Conservation (phyloP, 2,888 invertebrate genomes). For the Exocentrus adspersus region DNA sequence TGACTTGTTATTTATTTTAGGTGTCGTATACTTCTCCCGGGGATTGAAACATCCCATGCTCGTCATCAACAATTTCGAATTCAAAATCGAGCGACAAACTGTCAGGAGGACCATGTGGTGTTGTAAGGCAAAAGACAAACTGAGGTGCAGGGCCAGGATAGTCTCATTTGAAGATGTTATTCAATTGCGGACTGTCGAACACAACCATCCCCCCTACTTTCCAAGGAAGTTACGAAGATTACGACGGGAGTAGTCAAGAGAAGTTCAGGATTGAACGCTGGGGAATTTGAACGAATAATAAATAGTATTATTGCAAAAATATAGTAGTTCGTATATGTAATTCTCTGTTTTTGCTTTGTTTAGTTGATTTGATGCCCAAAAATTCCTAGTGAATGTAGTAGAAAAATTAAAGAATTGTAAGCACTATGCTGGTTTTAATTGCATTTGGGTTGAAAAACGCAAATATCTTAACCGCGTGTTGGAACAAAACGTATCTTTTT, state of each 20-base stretch:
- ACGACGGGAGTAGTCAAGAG: background rate
- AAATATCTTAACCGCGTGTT: too few relatives aligned
- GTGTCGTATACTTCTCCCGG: slow-evolving; percentile 35
- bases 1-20: slow-evolving; percentile 30
- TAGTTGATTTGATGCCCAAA: too few relatives aligned
- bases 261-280: slow-evolving; percentile 7
- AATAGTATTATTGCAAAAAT: background rate
- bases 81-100: slow-evolving; percentile 34
- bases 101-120: slow-evolving; percentile 41
- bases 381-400: too few relatives aligned
- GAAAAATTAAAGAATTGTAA: too few relatives aligned
- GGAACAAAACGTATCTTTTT: too few relatives aligned
- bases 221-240: background rate
- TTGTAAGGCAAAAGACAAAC: slow-evolving; percentile 39
- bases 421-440: too few relatives aligned
- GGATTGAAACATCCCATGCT: slow-evolving; percentile 43
- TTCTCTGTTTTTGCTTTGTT: too few relatives aligned
- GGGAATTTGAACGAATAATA: background rate
- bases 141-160: slow-evolving; percentile 39
- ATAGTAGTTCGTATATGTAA: too few relatives aligned
- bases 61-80: slow-evolving; percentile 40
- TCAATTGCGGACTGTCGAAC: slow-evolving; percentile 16
- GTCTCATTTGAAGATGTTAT: slow-evolving; percentile 30
- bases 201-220: slow-evolving; percentile 36
- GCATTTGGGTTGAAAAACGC: too few relatives aligned